These are phyloP conservation scores for Dastarcus helophoroides DNA, from an alignment of 2,888 invertebrate genomes.

Conservation along the genomic window DNA sequence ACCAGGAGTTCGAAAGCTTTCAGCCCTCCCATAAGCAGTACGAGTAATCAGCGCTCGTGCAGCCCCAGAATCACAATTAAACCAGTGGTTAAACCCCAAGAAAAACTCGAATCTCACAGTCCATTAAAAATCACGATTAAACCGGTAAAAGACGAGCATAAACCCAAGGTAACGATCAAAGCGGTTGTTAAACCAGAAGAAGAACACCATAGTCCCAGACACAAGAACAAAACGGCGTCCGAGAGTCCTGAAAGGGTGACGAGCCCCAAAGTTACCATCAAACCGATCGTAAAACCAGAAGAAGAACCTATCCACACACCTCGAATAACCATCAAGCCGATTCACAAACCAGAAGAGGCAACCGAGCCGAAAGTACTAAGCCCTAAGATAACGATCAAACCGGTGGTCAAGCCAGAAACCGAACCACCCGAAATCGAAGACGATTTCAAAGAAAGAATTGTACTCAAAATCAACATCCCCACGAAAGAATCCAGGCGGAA, in stretches of 20 bases:
- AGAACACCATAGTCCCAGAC: conserved; percentile 7
- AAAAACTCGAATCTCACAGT: conserved; percentile 20
- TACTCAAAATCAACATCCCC: conserved; percentile 46
- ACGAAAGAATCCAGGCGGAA: conserved; percentile 7
- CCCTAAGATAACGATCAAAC: conserved; percentile 46
- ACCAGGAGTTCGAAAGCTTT: conserved; percentile 27
- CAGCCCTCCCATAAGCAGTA: conserved; percentile 18
- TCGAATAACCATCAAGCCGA: conserved; percentile 40
- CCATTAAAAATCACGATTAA: conserved; percentile 21
- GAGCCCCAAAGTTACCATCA: conserved; percentile 44
- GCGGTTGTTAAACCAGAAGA: conserved; percentile 21
- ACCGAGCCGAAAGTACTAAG: conserved; percentile 16
- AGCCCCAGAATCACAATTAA: conserved; percentile 39
- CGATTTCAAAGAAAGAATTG: conserved; percentile 41
- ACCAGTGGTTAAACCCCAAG: conserved; percentile 32
- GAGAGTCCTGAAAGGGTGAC: conserved; percentile 27
- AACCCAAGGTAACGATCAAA: conserved; percentile 21
- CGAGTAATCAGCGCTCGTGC: conserved; percentile 27
- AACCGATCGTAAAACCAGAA: conserved; percentile 30
- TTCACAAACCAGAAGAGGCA: conserved; percentile 38
- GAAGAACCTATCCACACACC: conserved; percentile 29
- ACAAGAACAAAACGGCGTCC: conserved; percentile 4
- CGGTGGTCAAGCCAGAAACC: conserved; percentile 40
- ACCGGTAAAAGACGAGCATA: conserved; percentile 14
- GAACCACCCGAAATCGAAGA: conserved; percentile 26